Evolutionary conservation across 2,888 invertebrate species (phyloP), one percentile per base, ranked within the genome.

Genomic region (Papilio gigon): DNA sequence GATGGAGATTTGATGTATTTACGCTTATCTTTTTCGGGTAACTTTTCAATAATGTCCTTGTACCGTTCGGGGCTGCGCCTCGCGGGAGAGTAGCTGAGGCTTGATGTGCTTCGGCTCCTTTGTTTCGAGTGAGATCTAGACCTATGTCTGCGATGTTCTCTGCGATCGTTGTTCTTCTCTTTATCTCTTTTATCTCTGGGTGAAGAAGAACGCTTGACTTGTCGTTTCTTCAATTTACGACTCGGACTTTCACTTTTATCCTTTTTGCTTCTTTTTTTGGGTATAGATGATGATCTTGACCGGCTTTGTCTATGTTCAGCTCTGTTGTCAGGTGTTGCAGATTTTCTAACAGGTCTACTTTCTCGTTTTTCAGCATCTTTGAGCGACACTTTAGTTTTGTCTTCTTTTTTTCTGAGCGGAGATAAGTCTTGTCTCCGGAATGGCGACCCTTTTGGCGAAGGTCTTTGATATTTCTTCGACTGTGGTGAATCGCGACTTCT

Each of bases 51-150:
- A 50, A 95, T 93, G 71, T 95, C 95, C 30, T 91, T 92, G 79
- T 95, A 95, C 0, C 95, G 92, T 76, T 95, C 95, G 0, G 95
- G 95, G 83, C 95, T 93, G 17, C 94, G 92, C 2, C 94, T 90
- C 0, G 95, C 94, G 0, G 95, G 95, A 0, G 95, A 95, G 76
- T 95, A 95, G 75, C 95, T 95, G 62, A 95, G 84, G 72, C 93
- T 93, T 12, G 93, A 93, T 0, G 92, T 89, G 75, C 93, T 93
- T 56, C 90, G 80, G 69, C 93, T 93, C 17, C 89, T 90, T 9
- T 86, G 85, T 2, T 78, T 75, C 0, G 85, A 84, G 0, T 80
- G 80, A 0, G 88, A 84, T 35, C 80, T 75, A 0, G 85, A 83
- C 22, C 80, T 78, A 4, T 81, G 80, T 61, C 76, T 76, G 65